These are phyloP conservation scores for Gambusia yucatana DNA, from an alignment of 2,797 vertebrate species.

Conservation along the genomic window DNA sequence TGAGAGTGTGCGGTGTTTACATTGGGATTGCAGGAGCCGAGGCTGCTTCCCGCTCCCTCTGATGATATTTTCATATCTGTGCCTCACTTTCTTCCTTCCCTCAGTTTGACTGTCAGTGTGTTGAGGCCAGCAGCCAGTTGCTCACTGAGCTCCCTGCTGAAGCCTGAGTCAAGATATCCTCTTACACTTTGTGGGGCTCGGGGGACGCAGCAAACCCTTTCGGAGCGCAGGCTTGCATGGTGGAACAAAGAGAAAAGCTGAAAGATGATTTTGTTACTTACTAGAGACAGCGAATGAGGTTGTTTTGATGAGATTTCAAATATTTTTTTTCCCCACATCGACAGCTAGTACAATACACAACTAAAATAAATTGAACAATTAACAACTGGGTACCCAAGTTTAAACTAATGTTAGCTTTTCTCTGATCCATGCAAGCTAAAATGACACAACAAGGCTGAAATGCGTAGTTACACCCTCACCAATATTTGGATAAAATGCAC, in stretches of 20 bases:
- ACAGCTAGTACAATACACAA: background rate
- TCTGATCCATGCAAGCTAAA: background rate
- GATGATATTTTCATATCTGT: constrained; percentile 67
- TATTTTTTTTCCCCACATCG: background rate
- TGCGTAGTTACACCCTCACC: background rate
- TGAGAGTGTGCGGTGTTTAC: constrained; percentile 64
- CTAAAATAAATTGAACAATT: background rate
- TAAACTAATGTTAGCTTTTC: background rate
- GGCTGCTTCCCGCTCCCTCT: constrained; percentile 56
- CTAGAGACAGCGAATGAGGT: background rate
- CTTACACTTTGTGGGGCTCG: constrained; percentile 75
- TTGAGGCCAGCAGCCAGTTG: constrained; percentile 45
- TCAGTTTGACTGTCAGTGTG: constrained; percentile 40
- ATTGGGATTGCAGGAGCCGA: constrained; percentile 48
- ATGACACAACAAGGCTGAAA: background rate
- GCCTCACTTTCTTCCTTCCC: constrained; percentile 46
- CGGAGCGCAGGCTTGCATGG: constrained; percentile 76
- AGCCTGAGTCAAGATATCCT: constrained; percentile 70
- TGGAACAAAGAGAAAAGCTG: constrained; percentile 47
- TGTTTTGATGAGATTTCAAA: background rate
- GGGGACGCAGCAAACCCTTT: constrained; percentile 50
- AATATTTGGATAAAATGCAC: background rate
- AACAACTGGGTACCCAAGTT: background rate
- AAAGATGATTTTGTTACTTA: constrained; percentile 12
- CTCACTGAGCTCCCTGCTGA: constrained; percentile 48